Base-by-base conservation (phyloP, 2,797 vertebrate species). In the Bovichtus diacanthus region DNA sequence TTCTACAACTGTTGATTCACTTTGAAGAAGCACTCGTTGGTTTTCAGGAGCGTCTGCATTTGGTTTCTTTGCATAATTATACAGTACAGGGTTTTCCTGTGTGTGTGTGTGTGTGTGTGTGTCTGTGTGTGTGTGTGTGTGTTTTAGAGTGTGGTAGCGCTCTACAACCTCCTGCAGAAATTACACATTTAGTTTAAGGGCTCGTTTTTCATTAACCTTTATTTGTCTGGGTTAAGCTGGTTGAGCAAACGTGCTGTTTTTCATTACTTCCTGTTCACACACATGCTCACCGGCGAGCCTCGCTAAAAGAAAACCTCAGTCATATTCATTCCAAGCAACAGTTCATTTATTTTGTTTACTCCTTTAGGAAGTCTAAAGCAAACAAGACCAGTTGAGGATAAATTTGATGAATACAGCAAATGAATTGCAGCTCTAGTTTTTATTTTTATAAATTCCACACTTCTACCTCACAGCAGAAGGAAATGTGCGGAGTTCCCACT, bases 141-240 rank as follows among this genome's bases (percentile, higher is more conserved):
- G 76, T 74, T 36, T n/a, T n/a, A n/a, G n/a, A 34, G 6, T 34
- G 34, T 9, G 34, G 31, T 31, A 6, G 31, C 31, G 31, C 19
- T 73, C 7, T 18, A 36, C 46, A 70, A 49, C 81, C 82, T 68
- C 38, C 54, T 36, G 64, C 29, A 61, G 72, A 85, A 88, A 90
- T 84, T 80, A 87, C 72, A 81, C 50, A 73, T 81, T 85, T 68
- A 78, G 82, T 82, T 74, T 74, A 73, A 79, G 73, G 72, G 76
- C 82, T 82, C 15, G 41, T 87, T 88, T 90, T 91, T 87, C 86
- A 91, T 91, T 89, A 86, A 85, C 88, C 80, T 90, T 82, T 83
- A 90, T 87, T 90, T 88, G 83, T 85, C 81, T 77, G 72, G 78
- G 81, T 91, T 79, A 86, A 88, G 56, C 67, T 81, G 75, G 36